These are phyloP conservation scores for Oxyura jamaicensis DNA, from an alignment of 2,113 vertebrate species.

Conservation along the genomic window DNA sequence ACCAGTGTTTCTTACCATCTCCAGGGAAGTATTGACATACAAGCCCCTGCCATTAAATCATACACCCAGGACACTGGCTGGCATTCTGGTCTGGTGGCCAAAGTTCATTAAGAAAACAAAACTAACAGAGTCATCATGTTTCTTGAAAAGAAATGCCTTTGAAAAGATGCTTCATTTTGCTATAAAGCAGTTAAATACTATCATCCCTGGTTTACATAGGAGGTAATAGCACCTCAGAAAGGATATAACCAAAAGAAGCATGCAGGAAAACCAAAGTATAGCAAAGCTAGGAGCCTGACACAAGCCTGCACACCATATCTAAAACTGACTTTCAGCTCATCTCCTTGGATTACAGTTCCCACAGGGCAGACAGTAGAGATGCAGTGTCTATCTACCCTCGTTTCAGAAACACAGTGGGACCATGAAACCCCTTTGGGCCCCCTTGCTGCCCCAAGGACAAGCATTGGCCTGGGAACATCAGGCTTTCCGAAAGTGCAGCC, in stretches of 20 bases:
- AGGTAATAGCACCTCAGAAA: neutral
- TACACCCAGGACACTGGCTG: neutral
- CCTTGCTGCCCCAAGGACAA: neutral
- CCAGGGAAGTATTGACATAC: neutral
- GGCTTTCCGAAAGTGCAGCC: neutral
- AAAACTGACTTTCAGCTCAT: neutral
- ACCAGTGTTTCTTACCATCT: neutral
- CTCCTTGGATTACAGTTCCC: neutral
- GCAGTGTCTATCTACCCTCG: neutral
- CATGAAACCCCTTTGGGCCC: neutral
- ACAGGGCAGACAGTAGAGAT: neutral
- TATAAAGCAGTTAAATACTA: neutral
- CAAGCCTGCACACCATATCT: fast-evolving
- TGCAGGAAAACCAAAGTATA: neutral
- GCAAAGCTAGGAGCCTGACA: neutral
- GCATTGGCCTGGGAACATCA: neutral
- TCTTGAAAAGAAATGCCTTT: neutral
- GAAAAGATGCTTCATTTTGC: neutral
- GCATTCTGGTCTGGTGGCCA: neutral
- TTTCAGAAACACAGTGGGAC: neutral
- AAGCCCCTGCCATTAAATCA: neutral
- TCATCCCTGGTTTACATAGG: neutral
- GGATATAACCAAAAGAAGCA: neutral
- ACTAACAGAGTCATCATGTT: neutral
- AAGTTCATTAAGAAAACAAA: neutral